These are phyloP conservation scores for Pandemis corylana DNA, from an alignment of 2,888 invertebrate genomes.

Conservation along the genomic window DNA sequence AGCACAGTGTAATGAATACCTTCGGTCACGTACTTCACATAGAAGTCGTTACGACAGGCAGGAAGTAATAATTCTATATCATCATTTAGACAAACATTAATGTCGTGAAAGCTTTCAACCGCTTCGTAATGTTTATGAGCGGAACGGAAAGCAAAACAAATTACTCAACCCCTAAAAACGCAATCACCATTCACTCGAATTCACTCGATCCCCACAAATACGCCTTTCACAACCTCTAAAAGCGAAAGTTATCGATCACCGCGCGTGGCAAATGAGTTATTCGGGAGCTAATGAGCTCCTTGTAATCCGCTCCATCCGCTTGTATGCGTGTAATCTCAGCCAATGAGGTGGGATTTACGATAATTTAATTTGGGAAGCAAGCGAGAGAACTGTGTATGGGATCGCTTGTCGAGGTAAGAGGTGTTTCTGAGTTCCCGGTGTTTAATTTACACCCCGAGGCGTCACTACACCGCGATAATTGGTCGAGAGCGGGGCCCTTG, in stretches of 20 bases:
- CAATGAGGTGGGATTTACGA: slow-evolving; percentile 56
- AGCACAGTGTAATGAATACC: not conserved
- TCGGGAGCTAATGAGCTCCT: slow-evolving; percentile 52
- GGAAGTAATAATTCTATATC: too few relatives aligned
- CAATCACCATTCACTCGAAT: slow-evolving; percentile 28
- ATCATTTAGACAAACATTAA: not conserved
- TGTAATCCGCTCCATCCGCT: slow-evolving; percentile 44
- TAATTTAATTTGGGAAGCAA: slow-evolving; percentile 59
- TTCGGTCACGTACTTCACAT: not conserved
- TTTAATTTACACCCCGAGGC: slow-evolving; percentile 32
- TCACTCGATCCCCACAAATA: slow-evolving; percentile 18
- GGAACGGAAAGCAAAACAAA: slow-evolving; percentile 21
- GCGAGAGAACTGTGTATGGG: slow-evolving; percentile 35
- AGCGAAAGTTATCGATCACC: slow-evolving; percentile 42
- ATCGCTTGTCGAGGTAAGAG: slow-evolving; percentile 21
- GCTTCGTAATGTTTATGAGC: not conserved
- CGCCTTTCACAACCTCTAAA: slow-evolving; percentile 24
- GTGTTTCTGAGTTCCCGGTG: slow-evolving; percentile 31
- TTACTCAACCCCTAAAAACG: slow-evolving; percentile 18
- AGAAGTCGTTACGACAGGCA: not conserved
- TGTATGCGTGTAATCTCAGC: slow-evolving; percentile 52
- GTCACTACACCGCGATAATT: slow-evolving; percentile 28
- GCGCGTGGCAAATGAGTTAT: slow-evolving; percentile 49
- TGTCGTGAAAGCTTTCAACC: not conserved
- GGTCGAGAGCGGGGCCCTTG: slow-evolving; percentile 11